Evolutionary conservation across 2,113 vertebrate genomes (phyloP).

Genomic region (Melanostigma gelatinosum): DNA sequence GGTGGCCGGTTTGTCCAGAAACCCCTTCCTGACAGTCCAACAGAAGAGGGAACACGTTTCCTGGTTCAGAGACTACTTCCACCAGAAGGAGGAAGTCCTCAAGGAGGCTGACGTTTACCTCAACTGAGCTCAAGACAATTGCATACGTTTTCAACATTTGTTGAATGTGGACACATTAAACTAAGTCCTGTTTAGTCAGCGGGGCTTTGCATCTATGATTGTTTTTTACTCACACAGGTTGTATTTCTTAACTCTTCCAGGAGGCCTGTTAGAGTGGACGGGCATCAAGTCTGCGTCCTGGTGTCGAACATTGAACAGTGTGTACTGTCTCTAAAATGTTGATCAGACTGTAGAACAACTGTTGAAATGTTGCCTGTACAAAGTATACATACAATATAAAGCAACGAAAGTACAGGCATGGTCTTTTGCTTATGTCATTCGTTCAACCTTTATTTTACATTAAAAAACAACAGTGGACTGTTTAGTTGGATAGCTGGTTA

Average conservation of each 20-base stretch:
- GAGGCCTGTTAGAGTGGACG: not conserved
- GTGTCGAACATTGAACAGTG: not conserved
- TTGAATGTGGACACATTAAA: slow-evolving; percentile 22
- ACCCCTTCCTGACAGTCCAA: slow-evolving; percentile 88
- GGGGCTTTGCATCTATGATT: not conserved
- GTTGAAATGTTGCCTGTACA: slow-evolving; percentile 9
- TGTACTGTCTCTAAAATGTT: slow-evolving; percentile 7
- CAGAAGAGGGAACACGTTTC: slow-evolving; percentile 94
- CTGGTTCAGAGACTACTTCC: slow-evolving; percentile 96
- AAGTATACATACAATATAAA: slow-evolving; percentile 20
- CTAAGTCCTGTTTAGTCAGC: not conserved
- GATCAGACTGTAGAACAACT: not conserved
- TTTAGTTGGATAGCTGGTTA: not conserved
- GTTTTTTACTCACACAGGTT: not conserved
- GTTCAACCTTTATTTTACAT: not conserved
- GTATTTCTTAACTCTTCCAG: not conserved
- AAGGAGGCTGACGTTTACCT: slow-evolving; percentile 82
- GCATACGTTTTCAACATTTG: not conserved
- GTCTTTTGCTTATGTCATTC: not conserved
- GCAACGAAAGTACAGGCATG: not conserved
- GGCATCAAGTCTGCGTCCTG: not conserved
- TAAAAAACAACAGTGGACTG: not conserved
- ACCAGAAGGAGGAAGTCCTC: slow-evolving; percentile 89
- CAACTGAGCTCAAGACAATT: slow-evolving; percentile 63
- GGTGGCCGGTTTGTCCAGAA: slow-evolving; percentile 90